phyloP scores from a whole-genome alignment of 2,113 vertebrate genomes.

The Fregata magnificens region DNA sequence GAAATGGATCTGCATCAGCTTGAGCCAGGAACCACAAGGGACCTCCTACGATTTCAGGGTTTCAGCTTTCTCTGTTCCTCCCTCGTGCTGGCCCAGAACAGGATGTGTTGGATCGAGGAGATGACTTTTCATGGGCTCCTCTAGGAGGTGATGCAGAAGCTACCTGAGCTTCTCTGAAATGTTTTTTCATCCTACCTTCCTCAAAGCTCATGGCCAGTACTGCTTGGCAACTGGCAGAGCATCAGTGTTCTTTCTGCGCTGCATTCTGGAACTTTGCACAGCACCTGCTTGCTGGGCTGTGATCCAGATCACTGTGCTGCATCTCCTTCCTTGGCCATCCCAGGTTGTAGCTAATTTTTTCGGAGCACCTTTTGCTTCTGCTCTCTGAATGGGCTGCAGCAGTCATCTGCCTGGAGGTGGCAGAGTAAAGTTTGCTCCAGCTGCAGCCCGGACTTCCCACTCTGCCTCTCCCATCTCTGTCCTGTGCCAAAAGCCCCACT shows the following conservation, averaged over 20 bases:
- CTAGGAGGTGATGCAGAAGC: not conserved
- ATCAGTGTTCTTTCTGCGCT: not conserved
- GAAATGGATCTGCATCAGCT: slow-evolving; percentile 7
- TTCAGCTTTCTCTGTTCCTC: slow-evolving; percentile 35
- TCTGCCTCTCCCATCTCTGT: not conserved
- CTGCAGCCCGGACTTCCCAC: not conserved
- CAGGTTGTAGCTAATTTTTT: not conserved
- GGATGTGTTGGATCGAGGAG: not conserved
- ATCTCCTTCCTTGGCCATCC: not conserved
- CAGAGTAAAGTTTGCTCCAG: not conserved
- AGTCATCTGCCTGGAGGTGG: not conserved
- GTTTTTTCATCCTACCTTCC: not conserved
- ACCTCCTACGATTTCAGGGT: slow-evolving; percentile 13
- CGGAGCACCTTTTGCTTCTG: not conserved
- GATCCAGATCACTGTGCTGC: not conserved
- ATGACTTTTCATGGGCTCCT: not conserved
- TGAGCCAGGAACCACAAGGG: slow-evolving; percentile 44
- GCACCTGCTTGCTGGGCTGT: too few relatives aligned
- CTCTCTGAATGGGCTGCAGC: not conserved
- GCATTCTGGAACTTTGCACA: not conserved
- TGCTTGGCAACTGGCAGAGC: not conserved
- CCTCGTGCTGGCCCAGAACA: not conserved
- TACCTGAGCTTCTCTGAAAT: not conserved
- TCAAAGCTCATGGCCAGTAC: not conserved
- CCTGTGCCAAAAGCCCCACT: rapidly evolving